Conservation (phyloP, 53 echinoderm and acorn worm species). For the Arbacia lixula region DNA sequence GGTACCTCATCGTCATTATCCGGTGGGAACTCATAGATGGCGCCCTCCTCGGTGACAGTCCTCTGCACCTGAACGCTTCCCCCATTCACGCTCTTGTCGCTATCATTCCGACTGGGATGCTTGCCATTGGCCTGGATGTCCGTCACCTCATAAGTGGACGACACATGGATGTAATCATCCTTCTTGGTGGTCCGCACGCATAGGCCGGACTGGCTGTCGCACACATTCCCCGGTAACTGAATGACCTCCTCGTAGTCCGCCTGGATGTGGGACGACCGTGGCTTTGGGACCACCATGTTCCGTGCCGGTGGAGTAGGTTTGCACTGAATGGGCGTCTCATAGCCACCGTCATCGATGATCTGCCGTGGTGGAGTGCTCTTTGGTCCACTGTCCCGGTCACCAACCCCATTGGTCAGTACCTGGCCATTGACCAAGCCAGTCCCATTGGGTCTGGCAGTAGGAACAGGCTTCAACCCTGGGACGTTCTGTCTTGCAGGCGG, state of each 20-base stretch:
- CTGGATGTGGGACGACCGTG: conserved; percentile 64
- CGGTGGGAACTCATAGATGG: conserved; percentile 92
- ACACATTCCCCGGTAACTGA: conserved; percentile 59
- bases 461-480: conserved; percentile 35
- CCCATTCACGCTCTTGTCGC: conserved; percentile 59
- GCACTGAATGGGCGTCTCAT: conserved; percentile 88
- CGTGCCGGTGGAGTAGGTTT: conserved; percentile 54
- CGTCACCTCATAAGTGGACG: conserved; percentile 68
- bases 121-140: conserved; percentile 64
- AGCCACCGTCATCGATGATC: conserved; percentile 81
- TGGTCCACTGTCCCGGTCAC: neutral
- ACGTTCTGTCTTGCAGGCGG: conserved; percentile 53
- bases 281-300: conserved; percentile 33
- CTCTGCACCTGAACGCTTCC: conserved; percentile 27
- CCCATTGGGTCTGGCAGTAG: conserved; percentile 50
- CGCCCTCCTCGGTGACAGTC: conserved; percentile 44
- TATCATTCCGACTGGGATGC: conserved; percentile 50
- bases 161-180: conserved; percentile 83
- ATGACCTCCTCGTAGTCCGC: conserved; percentile 91
- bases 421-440: conserved; percentile 27
- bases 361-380: conserved; percentile 4
- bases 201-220: conserved; percentile 58
- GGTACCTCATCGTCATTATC: conserved; percentile 33
- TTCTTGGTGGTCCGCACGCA: conserved; percentile 58
- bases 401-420: conserved; percentile 27